phyloP scores from a whole-genome alignment of 1,140 invertebrate genomes.

The Theocolax elegans region DNA sequence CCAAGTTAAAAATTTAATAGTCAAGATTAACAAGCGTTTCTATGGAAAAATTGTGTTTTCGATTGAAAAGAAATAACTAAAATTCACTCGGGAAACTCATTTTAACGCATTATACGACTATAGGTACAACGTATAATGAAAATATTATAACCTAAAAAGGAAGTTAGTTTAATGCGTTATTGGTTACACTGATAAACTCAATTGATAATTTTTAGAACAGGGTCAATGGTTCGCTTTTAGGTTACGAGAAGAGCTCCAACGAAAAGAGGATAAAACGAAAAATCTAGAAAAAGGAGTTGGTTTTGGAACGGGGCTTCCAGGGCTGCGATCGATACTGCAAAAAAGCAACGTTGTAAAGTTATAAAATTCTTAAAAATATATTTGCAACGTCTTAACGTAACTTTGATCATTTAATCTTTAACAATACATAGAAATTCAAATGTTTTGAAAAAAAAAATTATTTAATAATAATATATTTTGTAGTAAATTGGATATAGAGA shows the following conservation, averaged over 20 bases:
- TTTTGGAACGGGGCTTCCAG: conserved; percentile 38
- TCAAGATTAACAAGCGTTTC: too few relatives aligned
- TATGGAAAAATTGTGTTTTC: too few relatives aligned
- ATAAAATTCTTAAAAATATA: background rate
- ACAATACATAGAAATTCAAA: background rate
- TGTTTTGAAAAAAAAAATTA: background rate
- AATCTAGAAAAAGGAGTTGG: conserved; percentile 37
- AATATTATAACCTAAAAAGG: too few relatives aligned
- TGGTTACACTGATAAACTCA: background rate
- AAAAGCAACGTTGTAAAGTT: conserved; percentile 25
- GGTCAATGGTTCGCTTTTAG: conserved; percentile 13
- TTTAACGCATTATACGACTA: too few relatives aligned
- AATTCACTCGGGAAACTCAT: too few relatives aligned
- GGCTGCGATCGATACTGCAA: conserved; percentile 44
- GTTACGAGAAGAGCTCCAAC: conserved; percentile 13
- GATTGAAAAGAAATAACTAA: too few relatives aligned
- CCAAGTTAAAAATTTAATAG: too few relatives aligned
- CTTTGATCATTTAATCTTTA: background rate
- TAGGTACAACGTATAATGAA: too few relatives aligned
- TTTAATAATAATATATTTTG: background rate
- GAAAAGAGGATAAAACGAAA: conserved; percentile 28
- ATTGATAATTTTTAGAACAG: conserved; percentile 27
- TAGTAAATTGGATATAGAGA: too few relatives aligned
- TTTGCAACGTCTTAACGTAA: background rate
- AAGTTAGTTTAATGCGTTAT: too few relatives aligned